Evolutionary conservation across 53 echinoderm and acorn worm species (phyloP).

Genomic region (Paracentrotus lividus): DNA sequence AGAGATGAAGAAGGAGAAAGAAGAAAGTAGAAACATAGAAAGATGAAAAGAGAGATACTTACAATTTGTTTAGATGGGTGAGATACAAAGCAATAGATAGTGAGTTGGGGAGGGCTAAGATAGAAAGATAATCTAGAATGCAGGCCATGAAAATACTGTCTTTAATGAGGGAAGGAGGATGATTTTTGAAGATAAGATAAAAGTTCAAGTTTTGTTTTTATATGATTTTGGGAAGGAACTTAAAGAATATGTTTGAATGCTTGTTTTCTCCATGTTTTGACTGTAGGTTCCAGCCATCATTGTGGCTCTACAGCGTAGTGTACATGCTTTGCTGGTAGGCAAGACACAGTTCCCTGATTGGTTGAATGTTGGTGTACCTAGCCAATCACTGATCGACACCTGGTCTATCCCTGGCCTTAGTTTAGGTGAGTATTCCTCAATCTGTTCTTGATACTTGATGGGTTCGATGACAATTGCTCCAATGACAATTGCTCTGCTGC

Average conservation of each 20-base stretch:
- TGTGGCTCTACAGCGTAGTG: conserved; percentile 86
- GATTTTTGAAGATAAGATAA: no score
- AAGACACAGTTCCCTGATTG: conserved; percentile 94
- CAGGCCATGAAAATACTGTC: no score
- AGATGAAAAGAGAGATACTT: not conserved
- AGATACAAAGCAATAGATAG: not conserved
- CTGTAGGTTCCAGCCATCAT: conserved; percentile 88
- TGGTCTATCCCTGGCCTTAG: conserved; percentile 82
- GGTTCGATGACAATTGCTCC: no score
- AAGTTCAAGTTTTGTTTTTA: no score
- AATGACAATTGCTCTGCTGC: no score
- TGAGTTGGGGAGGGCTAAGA: not conserved
- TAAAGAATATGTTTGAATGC: no score
- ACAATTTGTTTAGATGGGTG: not conserved
- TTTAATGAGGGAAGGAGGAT: no score
- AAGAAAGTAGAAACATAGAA: not conserved
- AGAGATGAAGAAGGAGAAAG: not conserved
- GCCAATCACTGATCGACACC: conserved; percentile 80
- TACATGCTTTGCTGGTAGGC: conserved; percentile 90
- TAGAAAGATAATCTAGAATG: not conserved
- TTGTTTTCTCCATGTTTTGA: not conserved
- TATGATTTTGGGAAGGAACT: no score
- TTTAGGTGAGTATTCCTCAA: conserved; percentile 70
- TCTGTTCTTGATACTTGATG: no score
- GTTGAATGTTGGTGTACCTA: conserved; percentile 84